Evolutionary conservation across 2,113 vertebrate species (phyloP), one percentile per base, ranked within the genome.

Genomic region (Natator depressus): DNA sequence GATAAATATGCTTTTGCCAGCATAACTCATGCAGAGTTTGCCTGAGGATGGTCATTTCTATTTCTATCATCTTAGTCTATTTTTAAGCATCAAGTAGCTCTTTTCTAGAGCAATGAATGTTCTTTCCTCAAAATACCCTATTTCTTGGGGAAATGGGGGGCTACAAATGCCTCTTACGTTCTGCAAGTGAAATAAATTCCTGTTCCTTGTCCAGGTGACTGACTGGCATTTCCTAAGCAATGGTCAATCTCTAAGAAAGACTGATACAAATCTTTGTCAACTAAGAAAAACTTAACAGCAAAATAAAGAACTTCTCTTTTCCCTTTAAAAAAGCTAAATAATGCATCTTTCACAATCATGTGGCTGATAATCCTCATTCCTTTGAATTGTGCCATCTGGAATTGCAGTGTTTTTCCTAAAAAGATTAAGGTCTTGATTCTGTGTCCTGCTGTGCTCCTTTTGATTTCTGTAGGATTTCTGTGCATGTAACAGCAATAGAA

Each of bases 11-110:
- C 6, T 46, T 47, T 62, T 5, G 6, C 47, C 46, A 50, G 27
- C 17, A 51, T 31, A 47, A n/a, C 0, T 2, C 62, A 3, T 1
- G 14, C 10, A 17, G 54, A 17, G 29, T 8, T 54, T 2, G 1
- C 22, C 1, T 82, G 76, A 29, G 46, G 5, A 69, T 16, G 14
- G 53, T 19, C 12, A 0, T 42, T 65, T 38, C 3, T 38, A 0
- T 8, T 2, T 29, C 20, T 31, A 20, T n/a, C 6, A 1, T 27
- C 29, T 25, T 47, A 2, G 27, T 10, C 38, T 76, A 27, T 47
- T 27, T 76, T 46, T 46, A 46, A 76, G 42, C 22, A 76, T 27
- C 5, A 76, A 76, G 38, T 25, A 46, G 42, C 38, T 76, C 38
- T 25, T 46, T 42, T 42, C 22, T 76, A 76, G 27, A 42, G n/a